phyloP scores from a whole-genome alignment of 2,797 vertebrate species.

The Spea hammondii region DNA sequence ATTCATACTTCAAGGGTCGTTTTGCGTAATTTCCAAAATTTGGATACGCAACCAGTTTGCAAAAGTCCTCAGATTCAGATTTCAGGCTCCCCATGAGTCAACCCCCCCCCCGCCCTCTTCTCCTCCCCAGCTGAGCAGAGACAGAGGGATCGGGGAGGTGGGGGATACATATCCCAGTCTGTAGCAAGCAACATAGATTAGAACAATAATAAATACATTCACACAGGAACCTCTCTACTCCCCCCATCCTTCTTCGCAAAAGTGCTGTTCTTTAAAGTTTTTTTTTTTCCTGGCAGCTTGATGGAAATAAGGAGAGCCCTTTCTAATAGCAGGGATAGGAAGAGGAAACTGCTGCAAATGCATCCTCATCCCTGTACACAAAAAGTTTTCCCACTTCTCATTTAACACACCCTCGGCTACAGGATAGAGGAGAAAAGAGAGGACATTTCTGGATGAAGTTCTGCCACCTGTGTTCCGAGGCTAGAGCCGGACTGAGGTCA shows the following conservation, averaged over 20 bases:
- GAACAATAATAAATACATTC: conserved; percentile 53
- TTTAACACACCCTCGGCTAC: conserved; percentile 11
- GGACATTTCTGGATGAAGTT: conserved; percentile 4
- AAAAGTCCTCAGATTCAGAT: conserved; percentile 14
- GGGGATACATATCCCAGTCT: conserved; percentile 29
- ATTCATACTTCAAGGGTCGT: not conserved
- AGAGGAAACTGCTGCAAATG: conserved; percentile 79
- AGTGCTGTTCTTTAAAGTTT: conserved; percentile 45
- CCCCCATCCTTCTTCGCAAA: conserved; percentile 49
- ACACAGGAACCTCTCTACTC: conserved; percentile 48
- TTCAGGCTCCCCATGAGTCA: conserved; percentile 26
- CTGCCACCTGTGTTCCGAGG: conserved; percentile 26
- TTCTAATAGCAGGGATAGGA: conserved; percentile 60
- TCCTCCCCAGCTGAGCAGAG: conserved; percentile 33
- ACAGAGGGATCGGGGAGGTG: conserved; percentile 35
- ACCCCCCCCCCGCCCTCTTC: conserved; percentile 1
- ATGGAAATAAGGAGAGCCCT: conserved; percentile 45
- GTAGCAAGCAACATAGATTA: conserved; percentile 43
- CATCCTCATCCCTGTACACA: conserved; percentile 65
- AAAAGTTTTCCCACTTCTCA: conserved; percentile 42
- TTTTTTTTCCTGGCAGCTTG: conserved; percentile 48
- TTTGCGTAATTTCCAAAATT: not conserved
- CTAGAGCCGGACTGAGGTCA: not conserved
- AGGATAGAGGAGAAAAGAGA: conserved; percentile 9
- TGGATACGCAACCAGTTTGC: conserved; percentile 1